Evolutionary conservation across 2,888 invertebrate genomes (phyloP).

Genomic region (Dynastes hyllus): DNA sequence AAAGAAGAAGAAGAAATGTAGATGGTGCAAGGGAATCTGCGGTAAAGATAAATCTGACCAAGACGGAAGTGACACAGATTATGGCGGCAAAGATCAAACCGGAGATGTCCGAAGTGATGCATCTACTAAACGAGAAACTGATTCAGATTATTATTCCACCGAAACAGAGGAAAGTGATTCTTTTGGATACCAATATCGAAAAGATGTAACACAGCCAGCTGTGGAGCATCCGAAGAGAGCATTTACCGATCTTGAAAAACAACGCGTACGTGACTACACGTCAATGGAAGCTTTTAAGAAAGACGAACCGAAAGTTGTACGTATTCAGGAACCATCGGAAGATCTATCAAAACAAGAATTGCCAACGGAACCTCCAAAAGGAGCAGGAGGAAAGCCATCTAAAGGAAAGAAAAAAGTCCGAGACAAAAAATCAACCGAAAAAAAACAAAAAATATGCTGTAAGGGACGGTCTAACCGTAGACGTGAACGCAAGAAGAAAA

Average conservation of each 20-base stretch:
- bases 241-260: slow-evolving; percentile 67
- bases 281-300: slow-evolving; percentile 65
- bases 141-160: slow-evolving; percentile 57
- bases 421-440: too few relatives aligned
- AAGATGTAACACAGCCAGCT: slow-evolving; percentile 55
- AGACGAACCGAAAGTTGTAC: slow-evolving; percentile 29
- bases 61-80: slow-evolving; percentile 49
- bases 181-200: slow-evolving; percentile 66
- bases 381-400: background rate
- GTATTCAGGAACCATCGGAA: too few relatives aligned
- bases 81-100: slow-evolving; percentile 28
- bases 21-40: slow-evolving; percentile 39
- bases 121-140: slow-evolving; percentile 36
- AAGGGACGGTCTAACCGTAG: slow-evolving; percentile 1
- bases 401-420: background rate
- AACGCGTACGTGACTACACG: slow-evolving; percentile 65
- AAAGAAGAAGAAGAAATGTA: slow-evolving; percentile 37
- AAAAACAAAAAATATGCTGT: background rate
- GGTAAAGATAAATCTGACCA: slow-evolving; percentile 47
- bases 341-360: slow-evolving; percentile 6
- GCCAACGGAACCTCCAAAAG: background rate
- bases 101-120: slow-evolving; percentile 29
- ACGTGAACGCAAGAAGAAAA: slow-evolving; percentile 11
- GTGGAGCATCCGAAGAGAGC: slow-evolving; percentile 34
- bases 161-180: slow-evolving; percentile 62